Base-by-base conservation (phyloP, 2,797 vertebrate genomes). In the Lagodon rhomboides region DNA sequence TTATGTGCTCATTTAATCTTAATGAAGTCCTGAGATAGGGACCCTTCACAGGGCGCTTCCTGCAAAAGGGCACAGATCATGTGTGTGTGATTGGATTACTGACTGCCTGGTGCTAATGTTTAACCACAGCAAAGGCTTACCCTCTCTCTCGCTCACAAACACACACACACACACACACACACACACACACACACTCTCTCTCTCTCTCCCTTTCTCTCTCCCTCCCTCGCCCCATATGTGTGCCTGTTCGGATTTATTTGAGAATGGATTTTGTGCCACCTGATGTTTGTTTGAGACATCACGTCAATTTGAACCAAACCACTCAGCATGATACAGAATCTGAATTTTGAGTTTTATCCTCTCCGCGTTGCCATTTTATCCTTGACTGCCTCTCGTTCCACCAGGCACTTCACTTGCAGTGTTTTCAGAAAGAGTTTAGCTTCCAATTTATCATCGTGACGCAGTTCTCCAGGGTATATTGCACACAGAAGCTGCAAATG, bases 21-120 rank as follows among this genome's bases (percentile, higher is more conserved):
- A 95, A 95, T 95, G 94, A 94, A 91, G 87, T 86, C 84, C 85
- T 80, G 81, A 79, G 78, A 89, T 80, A 83, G 85, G 82, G 84
- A 93, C 86, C 83, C 89, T 91, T 92, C 87, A 85, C 77, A 77
- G 88, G 93, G 92, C 12, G 80, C 94, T 91, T 95, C 92, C 94
- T 93, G 91, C 86, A 75, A 95, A 95, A 95, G 95, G 94, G 91
- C 94, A 94, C 93, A 91, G 93, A 95, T 94, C 88, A 89, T 91
- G 90, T 90, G 92, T 94, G 91, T 92, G 91, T 93, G 93, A 95
- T 93, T 85, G 92, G 94, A 96, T 96, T 95, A 95, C 86, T 64
- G 92, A 93, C 91, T 88, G 77, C 93, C 91, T 91, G 89, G 83
- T 77, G 89, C 72, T 90, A 77, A 84, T 90, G 84, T 91, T 92